Evolutionary conservation across 2,113 vertebrate genomes (phyloP).

Genomic region (Thymallus thymallus): DNA sequence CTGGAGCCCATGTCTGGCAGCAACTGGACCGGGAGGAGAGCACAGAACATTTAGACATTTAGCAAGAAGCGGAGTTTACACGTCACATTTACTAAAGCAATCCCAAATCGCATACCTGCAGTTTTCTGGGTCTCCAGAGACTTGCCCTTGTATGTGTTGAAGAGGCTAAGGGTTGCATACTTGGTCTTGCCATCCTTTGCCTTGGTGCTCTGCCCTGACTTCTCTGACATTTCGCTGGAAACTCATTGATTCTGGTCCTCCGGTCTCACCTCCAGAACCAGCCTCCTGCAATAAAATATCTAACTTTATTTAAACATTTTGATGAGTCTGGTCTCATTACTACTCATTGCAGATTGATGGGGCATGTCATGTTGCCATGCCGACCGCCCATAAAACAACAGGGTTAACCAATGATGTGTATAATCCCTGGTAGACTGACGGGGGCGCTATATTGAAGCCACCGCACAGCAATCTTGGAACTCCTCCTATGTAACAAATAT

Average conservation of each 20-base stretch:
- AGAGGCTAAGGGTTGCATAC: conserved; percentile 99
- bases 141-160: conserved; percentile 99
- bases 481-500: too few relatives aligned
- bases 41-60: not conserved
- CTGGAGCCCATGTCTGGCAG: conserved; percentile 97
- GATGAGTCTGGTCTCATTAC: not conserved
- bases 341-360: conserved; percentile 6
- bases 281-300: conserved; percentile 62
- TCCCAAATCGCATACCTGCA: conserved; percentile 82
- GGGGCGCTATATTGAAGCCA: too few relatives aligned
- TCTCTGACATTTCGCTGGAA: conserved; percentile 99
- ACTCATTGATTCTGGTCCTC: conserved; percentile 97
- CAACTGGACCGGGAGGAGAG: conserved; percentile 75
- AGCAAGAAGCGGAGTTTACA: not conserved
- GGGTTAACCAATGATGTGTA: not conserved
- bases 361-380: conserved; percentile 36
- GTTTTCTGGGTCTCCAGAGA: conserved; percentile 98
- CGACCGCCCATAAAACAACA: conserved; percentile 4
- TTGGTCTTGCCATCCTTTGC: conserved; percentile 99
- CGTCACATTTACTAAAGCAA: not conserved
- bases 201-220: conserved; percentile 99
- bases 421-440: too few relatives aligned
- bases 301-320: not conserved
- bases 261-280: conserved; percentile 83
- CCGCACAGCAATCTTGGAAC: too few relatives aligned